Conservation (phyloP, 1,140 invertebrate species). For the Drosophila lacertosa region DNA sequence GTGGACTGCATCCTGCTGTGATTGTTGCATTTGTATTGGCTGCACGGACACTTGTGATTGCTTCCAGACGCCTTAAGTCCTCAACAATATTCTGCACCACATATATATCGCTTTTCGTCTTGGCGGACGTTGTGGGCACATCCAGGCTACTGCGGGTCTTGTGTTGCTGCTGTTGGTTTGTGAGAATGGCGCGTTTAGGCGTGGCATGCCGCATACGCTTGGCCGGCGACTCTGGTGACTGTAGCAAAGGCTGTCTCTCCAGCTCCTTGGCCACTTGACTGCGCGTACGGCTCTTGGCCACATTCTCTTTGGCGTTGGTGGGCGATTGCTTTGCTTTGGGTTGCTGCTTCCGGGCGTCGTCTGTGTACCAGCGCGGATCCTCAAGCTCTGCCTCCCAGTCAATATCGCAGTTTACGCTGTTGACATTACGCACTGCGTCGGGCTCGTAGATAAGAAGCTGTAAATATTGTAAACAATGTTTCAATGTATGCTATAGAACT, state of each 20-base stretch:
- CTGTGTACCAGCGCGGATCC: constrained; percentile 73
- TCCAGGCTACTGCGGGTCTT: constrained; percentile 9
- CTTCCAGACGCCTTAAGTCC: constrained; percentile 30
- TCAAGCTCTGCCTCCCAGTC: constrained; percentile 71
- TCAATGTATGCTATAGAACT: not conserved
- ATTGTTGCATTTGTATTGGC: not conserved
- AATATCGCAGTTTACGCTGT: constrained; percentile 5
- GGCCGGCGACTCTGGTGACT: not conserved
- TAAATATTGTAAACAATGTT: not conserved
- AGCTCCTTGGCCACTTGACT: not conserved
- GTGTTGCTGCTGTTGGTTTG: constrained; percentile 44
- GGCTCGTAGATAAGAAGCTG: constrained; percentile 65
- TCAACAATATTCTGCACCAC: constrained; percentile 34
- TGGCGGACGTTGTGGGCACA: constrained; percentile 1
- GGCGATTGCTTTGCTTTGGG: constrained; percentile 31
- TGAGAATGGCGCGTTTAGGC: constrained; percentile 36
- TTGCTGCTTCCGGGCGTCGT: constrained; percentile 9
- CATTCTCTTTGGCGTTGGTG: constrained; percentile 52
- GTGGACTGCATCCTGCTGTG: not conserved
- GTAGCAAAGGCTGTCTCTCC: not conserved
- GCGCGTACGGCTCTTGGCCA: constrained; percentile 10
- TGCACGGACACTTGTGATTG: not conserved
- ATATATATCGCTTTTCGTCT: constrained; percentile 30
- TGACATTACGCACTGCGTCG: constrained; percentile 31
- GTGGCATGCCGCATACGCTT: constrained; percentile 8